Percentiles rank a stretch among this genome's conserved stretches.
phyloP scores from a whole-genome alignment of 1,140 invertebrate species.

The Hylyphantes graminicola region DNA sequence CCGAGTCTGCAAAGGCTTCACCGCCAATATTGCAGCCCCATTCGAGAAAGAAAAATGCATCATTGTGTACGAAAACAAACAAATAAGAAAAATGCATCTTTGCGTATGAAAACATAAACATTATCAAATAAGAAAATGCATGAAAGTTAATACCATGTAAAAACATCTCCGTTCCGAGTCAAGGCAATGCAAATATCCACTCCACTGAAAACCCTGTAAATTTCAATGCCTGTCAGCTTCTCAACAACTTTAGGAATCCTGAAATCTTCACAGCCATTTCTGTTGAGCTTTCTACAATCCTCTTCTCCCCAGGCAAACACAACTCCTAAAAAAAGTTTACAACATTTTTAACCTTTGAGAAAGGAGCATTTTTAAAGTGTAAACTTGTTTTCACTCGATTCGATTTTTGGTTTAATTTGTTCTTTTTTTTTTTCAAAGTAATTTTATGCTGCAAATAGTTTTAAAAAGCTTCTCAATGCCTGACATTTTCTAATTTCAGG shows the following conservation, averaged over 20 bases:
- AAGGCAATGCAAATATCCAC: slow-evolving; percentile 84
- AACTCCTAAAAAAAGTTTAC: slow-evolving; percentile 68
- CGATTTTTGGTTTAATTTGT: neutral
- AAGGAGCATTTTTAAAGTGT: neutral
- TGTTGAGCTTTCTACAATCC: slow-evolving; percentile 81
- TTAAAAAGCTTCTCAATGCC: too few species aligned
- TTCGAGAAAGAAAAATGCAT: too few species aligned
- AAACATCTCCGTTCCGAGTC: slow-evolving; percentile 77
- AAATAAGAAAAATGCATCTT: too few species aligned
- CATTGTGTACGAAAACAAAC: too few species aligned
- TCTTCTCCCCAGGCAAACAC: slow-evolving; percentile 93
- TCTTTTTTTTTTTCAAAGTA: neutral
- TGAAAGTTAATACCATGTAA: slow-evolving; percentile 74
- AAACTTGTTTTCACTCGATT: too few species aligned
- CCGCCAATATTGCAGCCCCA: too few species aligned
- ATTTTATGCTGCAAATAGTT: too few species aligned
- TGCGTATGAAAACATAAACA: too few species aligned
- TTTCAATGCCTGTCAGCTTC: slow-evolving; percentile 75
- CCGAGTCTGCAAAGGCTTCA: too few species aligned
- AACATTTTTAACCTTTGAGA: neutral
- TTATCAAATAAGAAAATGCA: too few species aligned
- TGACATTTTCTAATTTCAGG: too few species aligned
- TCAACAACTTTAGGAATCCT: slow-evolving; percentile 78
- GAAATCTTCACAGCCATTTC: slow-evolving; percentile 78
- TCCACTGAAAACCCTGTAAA: slow-evolving; percentile 83